These are phyloP conservation scores for Habropoda laboriosa DNA, from an alignment of 1,140 invertebrate genomes.

Conservation along the genomic window DNA sequence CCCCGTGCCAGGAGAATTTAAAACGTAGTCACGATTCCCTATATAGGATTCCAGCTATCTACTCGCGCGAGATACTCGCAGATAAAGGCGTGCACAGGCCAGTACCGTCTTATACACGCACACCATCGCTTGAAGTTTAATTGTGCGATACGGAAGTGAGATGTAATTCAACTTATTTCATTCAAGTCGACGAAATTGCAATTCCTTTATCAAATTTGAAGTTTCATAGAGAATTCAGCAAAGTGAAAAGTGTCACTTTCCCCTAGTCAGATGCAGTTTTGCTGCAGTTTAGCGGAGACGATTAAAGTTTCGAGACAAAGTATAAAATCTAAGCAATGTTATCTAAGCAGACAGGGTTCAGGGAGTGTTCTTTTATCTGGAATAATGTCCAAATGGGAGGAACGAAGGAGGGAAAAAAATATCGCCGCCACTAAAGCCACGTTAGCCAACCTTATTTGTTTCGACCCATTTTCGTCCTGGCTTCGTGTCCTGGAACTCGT, in stretches of 20 bases:
- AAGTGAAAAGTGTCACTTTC: too few relatives aligned
- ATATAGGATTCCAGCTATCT: constrained; percentile 63
- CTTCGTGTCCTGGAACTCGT: background rate
- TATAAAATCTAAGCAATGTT: too few relatives aligned
- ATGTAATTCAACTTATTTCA: too few relatives aligned
- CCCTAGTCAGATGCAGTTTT: too few relatives aligned
- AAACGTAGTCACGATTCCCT: constrained; percentile 74
- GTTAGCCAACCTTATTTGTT: constrained; percentile 38
- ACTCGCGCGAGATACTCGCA: constrained; percentile 52
- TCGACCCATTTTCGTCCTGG: background rate
- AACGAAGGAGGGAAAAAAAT: background rate
- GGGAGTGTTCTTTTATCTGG: background rate
- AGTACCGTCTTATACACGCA: constrained; percentile 48
- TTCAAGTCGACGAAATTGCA: too few relatives aligned
- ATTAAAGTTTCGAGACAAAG: too few relatives aligned
- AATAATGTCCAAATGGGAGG: constrained; percentile 4
- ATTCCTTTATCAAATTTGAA: too few relatives aligned
- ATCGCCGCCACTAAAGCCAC: constrained; percentile 4
- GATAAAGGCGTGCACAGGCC: constrained; percentile 55
- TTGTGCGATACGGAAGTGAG: too few relatives aligned
- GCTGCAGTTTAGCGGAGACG: too few relatives aligned
- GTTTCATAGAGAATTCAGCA: too few relatives aligned
- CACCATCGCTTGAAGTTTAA: too few relatives aligned
- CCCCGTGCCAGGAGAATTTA: constrained; percentile 68
- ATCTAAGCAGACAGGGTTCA: too few relatives aligned